Base-by-base conservation (phyloP, 2,113 vertebrate species). In the Albula glossodonta region DNA sequence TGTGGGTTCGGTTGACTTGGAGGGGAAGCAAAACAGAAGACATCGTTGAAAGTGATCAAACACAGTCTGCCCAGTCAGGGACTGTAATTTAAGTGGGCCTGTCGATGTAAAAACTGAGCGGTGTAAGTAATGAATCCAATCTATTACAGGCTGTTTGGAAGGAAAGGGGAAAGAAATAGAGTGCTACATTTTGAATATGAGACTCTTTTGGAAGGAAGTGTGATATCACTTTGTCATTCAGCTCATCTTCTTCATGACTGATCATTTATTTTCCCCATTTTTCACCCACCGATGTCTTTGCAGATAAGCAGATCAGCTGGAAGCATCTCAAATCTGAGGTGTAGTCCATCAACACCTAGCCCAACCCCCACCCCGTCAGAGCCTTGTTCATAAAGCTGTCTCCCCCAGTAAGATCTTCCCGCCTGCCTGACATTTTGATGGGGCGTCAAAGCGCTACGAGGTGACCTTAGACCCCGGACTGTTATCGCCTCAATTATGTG, bases 51-150 rank as follows among this genome's bases (percentile, higher is more conserved):
- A 3, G 77, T 83, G 9, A 90, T 90, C 87, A 88, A 93, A 93
- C 89, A 90, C 84, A 82, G 53, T 80, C 87, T 83, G 80, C 82
- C 91, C 88, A 85, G 89, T 77, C 85, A 82, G 74, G 81, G 89
- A 87, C 88, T 82, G 51, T 84, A 87, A 90, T 88, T 88, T 91
- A 93, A 93, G 2, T 92, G 93, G 91, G 88, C 83, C 91, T 90
- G 91, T 92, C 92, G 88, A 92, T 89, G 88, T 90, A 90, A 70
- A 92, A 91, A 85, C 86, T 87, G 86, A 51, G 70, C 87, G 78
- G 63, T 19, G 7, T 77, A 52, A 78, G 90, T 86, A 92, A 91
- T 87, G 91, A 80, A 49, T 74, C 80, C 86, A 88, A 90, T 92
- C 90, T 74, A 88, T 86, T 78, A 13, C 56, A 60, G 19, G 13